Evolutionary conservation across 2,113 vertebrate genomes (phyloP).

Genomic region (Eudorcas thomsonii): DNA sequence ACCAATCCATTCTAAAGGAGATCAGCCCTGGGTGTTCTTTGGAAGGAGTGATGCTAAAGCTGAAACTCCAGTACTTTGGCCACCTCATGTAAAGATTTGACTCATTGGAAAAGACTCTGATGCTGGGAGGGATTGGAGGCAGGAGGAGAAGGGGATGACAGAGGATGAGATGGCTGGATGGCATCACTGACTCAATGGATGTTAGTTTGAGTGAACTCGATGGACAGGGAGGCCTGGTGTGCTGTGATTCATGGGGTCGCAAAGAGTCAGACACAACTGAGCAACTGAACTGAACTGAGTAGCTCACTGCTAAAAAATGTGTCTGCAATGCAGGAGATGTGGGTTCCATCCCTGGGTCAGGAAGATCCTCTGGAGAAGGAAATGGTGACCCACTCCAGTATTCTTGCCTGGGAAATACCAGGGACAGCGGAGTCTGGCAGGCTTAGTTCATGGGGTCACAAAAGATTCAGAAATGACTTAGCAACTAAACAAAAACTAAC

Average conservation of each 20-base stretch:
- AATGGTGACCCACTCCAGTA: background rate
- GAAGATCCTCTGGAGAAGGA: background rate
- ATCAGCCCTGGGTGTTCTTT: no score
- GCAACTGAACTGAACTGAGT: background rate
- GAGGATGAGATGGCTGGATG: no score
- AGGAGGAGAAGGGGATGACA: no score
- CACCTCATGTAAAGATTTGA: no score
- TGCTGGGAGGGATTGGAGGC: no score
- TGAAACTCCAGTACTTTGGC: no score
- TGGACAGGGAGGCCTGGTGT: no score
- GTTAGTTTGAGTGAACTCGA: no score
- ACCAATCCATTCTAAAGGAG: no score
- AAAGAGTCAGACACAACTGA: no score
- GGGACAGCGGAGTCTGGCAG: fast-evolving
- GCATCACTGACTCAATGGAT: fast-evolving
- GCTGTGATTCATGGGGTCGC: fast-evolving
- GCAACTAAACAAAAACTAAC: background rate
- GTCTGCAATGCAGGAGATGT: background rate
- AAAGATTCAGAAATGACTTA: background rate
- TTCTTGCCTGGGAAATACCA: background rate
- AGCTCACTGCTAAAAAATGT: background rate
- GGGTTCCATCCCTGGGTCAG: background rate
- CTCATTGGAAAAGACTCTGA: no score
- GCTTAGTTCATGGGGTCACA: background rate
- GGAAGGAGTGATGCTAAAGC: no score